Evolutionary conservation across 2,113 vertebrate species (phyloP), one percentile per base, ranked within the genome.

Genomic region (Odontesthes bonariensis): DNA sequence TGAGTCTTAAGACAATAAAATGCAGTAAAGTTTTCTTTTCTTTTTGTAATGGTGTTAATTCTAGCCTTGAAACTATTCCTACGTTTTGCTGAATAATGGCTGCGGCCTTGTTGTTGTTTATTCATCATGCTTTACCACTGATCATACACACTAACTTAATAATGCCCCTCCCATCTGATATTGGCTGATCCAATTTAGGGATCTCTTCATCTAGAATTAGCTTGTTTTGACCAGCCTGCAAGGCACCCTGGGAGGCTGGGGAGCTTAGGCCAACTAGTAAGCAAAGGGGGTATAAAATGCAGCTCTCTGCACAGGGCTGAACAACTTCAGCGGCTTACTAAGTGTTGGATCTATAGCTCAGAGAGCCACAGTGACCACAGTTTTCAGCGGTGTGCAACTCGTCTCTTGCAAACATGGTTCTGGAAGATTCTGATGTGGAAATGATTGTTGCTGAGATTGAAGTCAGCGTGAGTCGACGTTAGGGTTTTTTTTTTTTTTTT

Each of bases 121-220:
- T 65, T 72, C 62, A 69, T 5, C 74, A 56, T 76, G 55, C 69
- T 60, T 76, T 54, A 33, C 22, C 9, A 38, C 51, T 66, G 49
- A 56, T 77, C 51, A 44, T 64, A 38, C 33, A 62, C 57, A 14
- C 19, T 55, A 40, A 49, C 73, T 72, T 56, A 51, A 27, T 58
- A 74, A 69, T 90, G 79, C 75, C 79, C 79, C 79, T 93, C 91
- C 27, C 81, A 76, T 82, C 92, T 91, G 89, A 91, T 85, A 92
- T 83, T 92, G 94, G 91, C 85, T 95, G 94, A 96, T 97, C 95
- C 94, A 95, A 94, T 95, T 97, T 96, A 95, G 87, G 92, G 93
- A 95, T 94, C 89, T 94, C 89, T 85, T 93, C 87, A 92, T 94
- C 61, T 33, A 91, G 94, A 95, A 93, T 95, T 95, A 95, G 91